Evolutionary conservation across 1,140 invertebrate genomes (phyloP).

Genomic region (Philotrypesis tridentata): DNA sequence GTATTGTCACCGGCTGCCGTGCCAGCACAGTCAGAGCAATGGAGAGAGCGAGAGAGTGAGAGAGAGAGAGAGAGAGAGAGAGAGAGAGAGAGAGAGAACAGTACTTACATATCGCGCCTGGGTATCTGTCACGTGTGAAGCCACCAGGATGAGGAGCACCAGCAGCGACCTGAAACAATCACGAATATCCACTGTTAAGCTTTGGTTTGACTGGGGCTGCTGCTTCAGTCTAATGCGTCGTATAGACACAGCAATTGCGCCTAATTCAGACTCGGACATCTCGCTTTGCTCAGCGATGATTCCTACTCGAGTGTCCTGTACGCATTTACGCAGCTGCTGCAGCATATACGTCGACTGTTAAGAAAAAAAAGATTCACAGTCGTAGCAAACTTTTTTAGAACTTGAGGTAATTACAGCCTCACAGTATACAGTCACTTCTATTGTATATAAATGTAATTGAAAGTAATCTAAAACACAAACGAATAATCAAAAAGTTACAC

Average conservation of each 20-base stretch:
- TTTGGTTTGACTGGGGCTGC: not conserved
- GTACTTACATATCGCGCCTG: constrained; percentile 69
- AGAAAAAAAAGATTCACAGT: no score
- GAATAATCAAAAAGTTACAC: no score
- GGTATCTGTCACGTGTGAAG: constrained; percentile 60
- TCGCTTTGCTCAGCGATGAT: not conserved
- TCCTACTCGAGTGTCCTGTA: not conserved
- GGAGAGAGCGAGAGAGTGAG: not conserved
- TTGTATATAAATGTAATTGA: no score
- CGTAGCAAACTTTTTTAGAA: no score
- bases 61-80: not conserved
- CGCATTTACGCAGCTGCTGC: no score
- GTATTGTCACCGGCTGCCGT: not conserved
- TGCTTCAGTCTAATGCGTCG: no score
- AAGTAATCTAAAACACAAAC: no score
- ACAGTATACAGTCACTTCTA: no score
- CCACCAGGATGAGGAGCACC: constrained; percentile 68
- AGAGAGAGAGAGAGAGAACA: not conserved
- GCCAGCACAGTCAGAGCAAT: not conserved
- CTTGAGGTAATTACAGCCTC: no score
- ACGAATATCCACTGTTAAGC: constrained; percentile 30
- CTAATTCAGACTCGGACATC: constrained; percentile 1
- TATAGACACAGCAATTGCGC: not conserved
- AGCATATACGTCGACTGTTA: no score
- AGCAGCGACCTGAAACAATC: constrained; percentile 71